A percentile compares a stretch with the other conserved stretches of the same genome.
Evolutionary conservation across 1,140 invertebrate genomes (phyloP).

Genomic region (Aphis craccivora): DNA sequence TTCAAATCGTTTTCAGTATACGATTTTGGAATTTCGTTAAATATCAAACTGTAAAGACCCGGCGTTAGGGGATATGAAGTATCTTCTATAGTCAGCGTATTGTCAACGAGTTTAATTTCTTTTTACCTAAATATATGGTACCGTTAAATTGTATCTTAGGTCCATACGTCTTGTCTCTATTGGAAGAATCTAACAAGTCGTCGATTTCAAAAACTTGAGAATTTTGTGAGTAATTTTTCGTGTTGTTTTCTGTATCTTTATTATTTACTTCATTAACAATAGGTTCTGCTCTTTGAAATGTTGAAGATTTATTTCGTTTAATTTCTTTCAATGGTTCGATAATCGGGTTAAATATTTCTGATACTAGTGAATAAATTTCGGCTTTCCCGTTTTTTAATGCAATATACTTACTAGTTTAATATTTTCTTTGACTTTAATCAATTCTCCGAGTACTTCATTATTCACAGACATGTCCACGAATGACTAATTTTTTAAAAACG

Average conservation of each 20-base stretch:
- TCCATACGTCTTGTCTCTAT: neutral
- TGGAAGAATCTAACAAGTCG: neutral
- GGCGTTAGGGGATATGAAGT: neutral
- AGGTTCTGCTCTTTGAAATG: neutral
- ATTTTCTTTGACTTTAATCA: too few relatives aligned
- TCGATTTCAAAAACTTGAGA: neutral
- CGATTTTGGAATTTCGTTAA: neutral
- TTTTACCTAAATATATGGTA: neutral
- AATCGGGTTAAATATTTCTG: neutral
- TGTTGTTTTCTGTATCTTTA: neutral
- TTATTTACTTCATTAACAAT: too few relatives aligned
- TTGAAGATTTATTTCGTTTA: neutral
- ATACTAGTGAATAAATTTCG: neutral
- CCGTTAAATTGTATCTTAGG: neutral
- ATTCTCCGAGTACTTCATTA: too few relatives aligned
- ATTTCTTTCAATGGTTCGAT: slow-evolving; percentile 2
- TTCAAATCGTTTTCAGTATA: neutral
- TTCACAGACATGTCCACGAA: too few relatives aligned
- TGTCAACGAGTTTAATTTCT: neutral
- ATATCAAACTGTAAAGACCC: neutral
- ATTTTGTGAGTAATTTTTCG: neutral
- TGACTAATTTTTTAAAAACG: too few relatives aligned
- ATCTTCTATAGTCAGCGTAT: neutral
- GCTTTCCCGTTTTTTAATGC: neutral
- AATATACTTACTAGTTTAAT: too few relatives aligned